phyloP scores from a whole-genome alignment of 64 coral and sea anemone genomes.

The Actinia equina region DNA sequence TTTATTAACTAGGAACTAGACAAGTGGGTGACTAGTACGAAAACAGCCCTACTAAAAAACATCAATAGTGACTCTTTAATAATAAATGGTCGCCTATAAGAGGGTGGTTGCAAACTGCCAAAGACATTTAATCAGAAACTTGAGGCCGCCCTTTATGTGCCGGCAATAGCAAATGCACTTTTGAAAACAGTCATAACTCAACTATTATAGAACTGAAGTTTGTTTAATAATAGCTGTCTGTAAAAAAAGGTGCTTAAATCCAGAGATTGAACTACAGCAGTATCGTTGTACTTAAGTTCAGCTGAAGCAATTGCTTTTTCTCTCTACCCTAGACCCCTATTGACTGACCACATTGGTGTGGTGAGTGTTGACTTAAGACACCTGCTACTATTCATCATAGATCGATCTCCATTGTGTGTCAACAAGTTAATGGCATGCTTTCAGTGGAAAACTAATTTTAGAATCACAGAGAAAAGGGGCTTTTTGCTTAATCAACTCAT shows the following conservation, averaged over 20 bases:
- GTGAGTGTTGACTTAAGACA: not conserved
- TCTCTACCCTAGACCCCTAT: not conserved
- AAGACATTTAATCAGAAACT: not conserved
- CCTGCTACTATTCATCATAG: not conserved
- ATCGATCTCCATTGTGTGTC: not conserved
- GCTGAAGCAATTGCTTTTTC: not conserved
- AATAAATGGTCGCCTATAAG: not conserved
- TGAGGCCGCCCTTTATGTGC: not conserved
- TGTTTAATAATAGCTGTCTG: no score
- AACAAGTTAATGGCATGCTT: conserved; percentile 18
- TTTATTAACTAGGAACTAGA: not conserved
- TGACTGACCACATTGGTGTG: not conserved
- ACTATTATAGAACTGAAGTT: no score
- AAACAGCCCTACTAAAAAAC: not conserved
- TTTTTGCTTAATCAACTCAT: not conserved
- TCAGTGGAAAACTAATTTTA: not conserved
- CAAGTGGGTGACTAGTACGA: not conserved
- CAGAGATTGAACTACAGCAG: not conserved
- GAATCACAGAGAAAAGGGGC: not conserved
- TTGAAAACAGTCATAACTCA: no score
- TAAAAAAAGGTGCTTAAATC: not conserved
- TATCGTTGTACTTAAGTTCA: not conserved
- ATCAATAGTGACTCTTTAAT: not conserved
- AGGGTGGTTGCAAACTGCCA: not conserved
- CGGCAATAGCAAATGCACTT: not conserved